Conservation (phyloP, 1,140 invertebrate species). For the Drosophila quadrilineata region DNA sequence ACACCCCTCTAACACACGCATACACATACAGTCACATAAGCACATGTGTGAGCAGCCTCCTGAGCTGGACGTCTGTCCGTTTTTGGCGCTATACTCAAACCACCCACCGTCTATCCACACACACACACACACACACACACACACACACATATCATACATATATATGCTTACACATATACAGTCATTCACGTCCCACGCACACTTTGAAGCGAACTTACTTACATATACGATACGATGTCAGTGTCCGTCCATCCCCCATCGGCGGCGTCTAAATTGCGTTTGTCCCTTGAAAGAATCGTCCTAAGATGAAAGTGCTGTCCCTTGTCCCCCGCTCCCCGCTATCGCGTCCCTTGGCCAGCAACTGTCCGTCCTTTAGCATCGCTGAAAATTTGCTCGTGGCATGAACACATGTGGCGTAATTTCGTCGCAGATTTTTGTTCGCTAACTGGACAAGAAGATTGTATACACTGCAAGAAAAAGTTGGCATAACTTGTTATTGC, state of each 20-base stretch:
- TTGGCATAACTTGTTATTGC: no score
- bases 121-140: slow-evolving; percentile 28
- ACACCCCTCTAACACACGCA: slow-evolving; percentile 1
- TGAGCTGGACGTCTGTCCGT: slow-evolving; percentile 66
- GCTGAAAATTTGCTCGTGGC: slow-evolving; percentile 79
- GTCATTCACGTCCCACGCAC: slow-evolving; percentile 26
- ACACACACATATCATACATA: background rate
- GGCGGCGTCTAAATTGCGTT: slow-evolving; percentile 69
- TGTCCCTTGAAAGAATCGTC: slow-evolving; percentile 78
- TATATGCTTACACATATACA: background rate
- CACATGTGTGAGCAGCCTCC: slow-evolving; percentile 39
- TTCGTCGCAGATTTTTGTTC: slow-evolving; percentile 79
- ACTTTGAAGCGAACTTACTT: slow-evolving; percentile 49
- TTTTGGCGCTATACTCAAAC: slow-evolving; percentile 66
- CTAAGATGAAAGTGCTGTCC: slow-evolving; percentile 79
- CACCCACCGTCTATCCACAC: slow-evolving; percentile 48
- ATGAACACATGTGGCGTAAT: slow-evolving; percentile 80
- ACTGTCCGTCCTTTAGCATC: slow-evolving; percentile 67
- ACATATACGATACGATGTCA: slow-evolving; percentile 63
- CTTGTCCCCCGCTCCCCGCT: slow-evolving; percentile 42
- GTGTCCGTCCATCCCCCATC: slow-evolving; percentile 48
- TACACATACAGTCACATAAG: slow-evolving; percentile 29
- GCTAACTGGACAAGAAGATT: slow-evolving; percentile 78
- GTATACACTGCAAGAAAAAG: slow-evolving; percentile 48
- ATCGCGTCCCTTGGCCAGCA: slow-evolving; percentile 60